A percentile compares a stretch with the other conserved stretches of the same genome.
Conservation (phyloP, 1,140 invertebrate species). For the Ceratosolen solmsi region DNA sequence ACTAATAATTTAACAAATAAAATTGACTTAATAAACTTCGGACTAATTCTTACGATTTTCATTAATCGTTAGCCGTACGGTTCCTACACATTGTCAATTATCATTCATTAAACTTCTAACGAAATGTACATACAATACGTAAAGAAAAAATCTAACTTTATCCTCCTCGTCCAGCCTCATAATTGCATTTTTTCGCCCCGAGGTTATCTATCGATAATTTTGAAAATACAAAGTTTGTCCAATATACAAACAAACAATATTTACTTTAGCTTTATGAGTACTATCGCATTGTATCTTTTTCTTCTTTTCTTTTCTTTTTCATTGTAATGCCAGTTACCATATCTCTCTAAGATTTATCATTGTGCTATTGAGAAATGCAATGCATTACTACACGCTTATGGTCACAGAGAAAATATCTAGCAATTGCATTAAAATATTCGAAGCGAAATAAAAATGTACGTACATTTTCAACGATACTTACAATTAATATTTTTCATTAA, state of each 20-base stretch:
- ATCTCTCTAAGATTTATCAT: not conserved
- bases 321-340: not conserved
- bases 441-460: not conserved
- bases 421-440: not conserved
- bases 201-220: not conserved
- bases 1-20: not conserved
- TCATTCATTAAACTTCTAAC: no score
- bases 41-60: not conserved
- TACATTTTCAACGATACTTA: not conserved
- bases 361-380: not conserved
- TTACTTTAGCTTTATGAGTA: not conserved
- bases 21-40: not conserved
- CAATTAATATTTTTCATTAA: not conserved
- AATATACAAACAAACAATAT: not conserved
- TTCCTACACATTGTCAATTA: not conserved
- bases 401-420: not conserved
- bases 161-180: not conserved
- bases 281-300: not conserved
- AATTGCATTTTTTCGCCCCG: not conserved
- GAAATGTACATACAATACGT: not conserved
- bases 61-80: not conserved
- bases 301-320: no score
- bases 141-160: not conserved
- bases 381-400: no score
- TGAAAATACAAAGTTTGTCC: not conserved